phyloP scores from a whole-genome alignment of 2,113 vertebrate species.

The Alosa alosa region DNA sequence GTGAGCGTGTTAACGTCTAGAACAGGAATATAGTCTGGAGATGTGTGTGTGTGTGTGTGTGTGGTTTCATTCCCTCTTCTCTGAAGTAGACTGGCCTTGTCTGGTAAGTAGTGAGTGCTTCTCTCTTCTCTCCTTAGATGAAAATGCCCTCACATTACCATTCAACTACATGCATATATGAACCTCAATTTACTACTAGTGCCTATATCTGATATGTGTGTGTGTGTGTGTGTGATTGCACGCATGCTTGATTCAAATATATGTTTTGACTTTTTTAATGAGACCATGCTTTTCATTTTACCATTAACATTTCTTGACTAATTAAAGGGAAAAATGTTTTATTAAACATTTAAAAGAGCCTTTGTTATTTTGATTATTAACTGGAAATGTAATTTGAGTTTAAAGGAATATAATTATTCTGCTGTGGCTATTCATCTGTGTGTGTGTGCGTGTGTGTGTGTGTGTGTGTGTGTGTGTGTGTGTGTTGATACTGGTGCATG shows the following conservation, averaged over 20 bases:
- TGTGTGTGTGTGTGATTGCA: not conserved
- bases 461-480: slow-evolving; percentile 6
- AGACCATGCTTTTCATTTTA: not conserved
- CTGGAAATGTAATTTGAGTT: not conserved
- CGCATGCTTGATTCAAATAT: not conserved
- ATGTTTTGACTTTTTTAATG: not conserved
- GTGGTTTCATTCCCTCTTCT: too few relatives aligned
- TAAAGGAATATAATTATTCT: not conserved
- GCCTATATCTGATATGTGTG: not conserved
- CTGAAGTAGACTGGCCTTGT: too few relatives aligned
- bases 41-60: too few relatives aligned
- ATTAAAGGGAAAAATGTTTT: not conserved
- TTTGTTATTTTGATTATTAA: not conserved
- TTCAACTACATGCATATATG: too few relatives aligned
- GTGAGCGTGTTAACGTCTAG: too few relatives aligned
- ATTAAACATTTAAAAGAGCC: not conserved
- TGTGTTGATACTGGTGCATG: not conserved
- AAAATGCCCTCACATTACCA: too few relatives aligned
- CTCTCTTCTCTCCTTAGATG: too few relatives aligned
- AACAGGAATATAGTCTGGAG: too few relatives aligned
- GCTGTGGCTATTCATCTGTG: not conserved
- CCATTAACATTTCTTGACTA: not conserved
- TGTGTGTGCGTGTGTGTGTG: not conserved
- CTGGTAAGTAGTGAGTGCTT: too few relatives aligned
- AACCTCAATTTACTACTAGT: not conserved